Percentiles rank a stretch among this genome's conserved stretches.
Conservation (phyloP, 2,888 invertebrate species). For the Ferrisia virgata region DNA sequence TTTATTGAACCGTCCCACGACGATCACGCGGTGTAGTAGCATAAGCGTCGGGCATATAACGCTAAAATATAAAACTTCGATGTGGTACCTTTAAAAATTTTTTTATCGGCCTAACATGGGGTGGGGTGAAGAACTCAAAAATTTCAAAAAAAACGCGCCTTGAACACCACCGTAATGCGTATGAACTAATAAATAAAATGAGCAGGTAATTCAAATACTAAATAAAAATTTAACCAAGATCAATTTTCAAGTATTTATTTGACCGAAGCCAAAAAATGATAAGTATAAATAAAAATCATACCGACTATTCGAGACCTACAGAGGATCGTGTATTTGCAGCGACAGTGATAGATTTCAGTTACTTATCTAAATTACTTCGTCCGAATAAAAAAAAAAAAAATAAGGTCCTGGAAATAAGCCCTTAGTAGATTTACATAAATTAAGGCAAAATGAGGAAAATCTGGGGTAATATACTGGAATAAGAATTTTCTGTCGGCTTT, state of each 20-base stretch:
- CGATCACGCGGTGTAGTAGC: too few species aligned
- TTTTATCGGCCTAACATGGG: too few species aligned
- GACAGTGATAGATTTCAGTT: conserved; percentile 43
- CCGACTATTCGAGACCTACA: conserved; percentile 32
- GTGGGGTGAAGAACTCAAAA: too few species aligned
- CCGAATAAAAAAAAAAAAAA: conserved; percentile 32
- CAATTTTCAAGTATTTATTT: not conserved
- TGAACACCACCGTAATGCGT: not conserved
- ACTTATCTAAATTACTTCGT: conserved; percentile 43
- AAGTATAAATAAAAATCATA: conserved; percentile 9
- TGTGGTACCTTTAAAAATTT: too few species aligned
- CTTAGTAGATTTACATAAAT: conserved; percentile 40
- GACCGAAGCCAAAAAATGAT: conserved; percentile 4
- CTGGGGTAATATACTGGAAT: conserved; percentile 38
- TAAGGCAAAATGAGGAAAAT: conserved; percentile 43
- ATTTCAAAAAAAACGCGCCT: not conserved
- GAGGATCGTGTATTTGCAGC: not conserved
- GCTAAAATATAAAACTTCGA: too few species aligned
- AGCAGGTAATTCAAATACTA: too few species aligned
- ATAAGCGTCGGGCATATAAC: too few species aligned
- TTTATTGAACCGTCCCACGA: too few species aligned
- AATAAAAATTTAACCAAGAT: not conserved
- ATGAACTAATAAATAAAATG: not conserved
- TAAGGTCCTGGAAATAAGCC: conserved; percentile 35
- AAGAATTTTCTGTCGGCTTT: conserved; percentile 38